phyloP scores from a whole-genome alignment of 2,797 vertebrate genomes.

The Cuculus canorus region DNA sequence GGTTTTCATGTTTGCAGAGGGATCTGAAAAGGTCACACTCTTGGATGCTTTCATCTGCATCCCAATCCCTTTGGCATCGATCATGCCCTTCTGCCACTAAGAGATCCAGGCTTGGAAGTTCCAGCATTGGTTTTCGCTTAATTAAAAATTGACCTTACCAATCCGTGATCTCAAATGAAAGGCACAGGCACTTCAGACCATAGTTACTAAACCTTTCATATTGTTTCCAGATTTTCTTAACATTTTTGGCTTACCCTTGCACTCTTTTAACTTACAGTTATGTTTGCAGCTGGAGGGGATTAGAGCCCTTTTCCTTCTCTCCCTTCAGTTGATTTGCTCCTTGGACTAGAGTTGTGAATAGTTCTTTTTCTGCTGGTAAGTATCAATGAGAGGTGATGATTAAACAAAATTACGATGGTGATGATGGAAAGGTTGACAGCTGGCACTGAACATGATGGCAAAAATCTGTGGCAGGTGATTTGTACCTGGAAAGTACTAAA shows the following conservation, averaged over 20 bases:
- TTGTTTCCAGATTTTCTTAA: background rate
- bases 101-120: background rate
- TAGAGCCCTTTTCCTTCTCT: background rate
- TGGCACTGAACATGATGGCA: background rate
- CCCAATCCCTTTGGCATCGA: background rate
- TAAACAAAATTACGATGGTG: background rate
- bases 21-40: background rate
- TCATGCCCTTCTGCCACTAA: background rate
- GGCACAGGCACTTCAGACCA: rapidly evolving
- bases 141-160: background rate
- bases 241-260: background rate
- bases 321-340: background rate
- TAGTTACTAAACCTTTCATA: background rate
- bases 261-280: background rate
- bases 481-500: background rate
- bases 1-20: background rate
- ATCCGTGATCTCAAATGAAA: background rate
- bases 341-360: background rate
- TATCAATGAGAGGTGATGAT: background rate
- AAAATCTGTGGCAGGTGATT: background rate
- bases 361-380: background rate
- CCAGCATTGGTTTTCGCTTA: background rate
- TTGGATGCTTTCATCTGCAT: background rate
- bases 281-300: background rate
- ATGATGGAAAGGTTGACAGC: background rate